Evolutionary conservation across 2,113 vertebrate genomes (phyloP), one percentile per base, ranked within the genome.

Genomic region (Centropristis striata): DNA sequence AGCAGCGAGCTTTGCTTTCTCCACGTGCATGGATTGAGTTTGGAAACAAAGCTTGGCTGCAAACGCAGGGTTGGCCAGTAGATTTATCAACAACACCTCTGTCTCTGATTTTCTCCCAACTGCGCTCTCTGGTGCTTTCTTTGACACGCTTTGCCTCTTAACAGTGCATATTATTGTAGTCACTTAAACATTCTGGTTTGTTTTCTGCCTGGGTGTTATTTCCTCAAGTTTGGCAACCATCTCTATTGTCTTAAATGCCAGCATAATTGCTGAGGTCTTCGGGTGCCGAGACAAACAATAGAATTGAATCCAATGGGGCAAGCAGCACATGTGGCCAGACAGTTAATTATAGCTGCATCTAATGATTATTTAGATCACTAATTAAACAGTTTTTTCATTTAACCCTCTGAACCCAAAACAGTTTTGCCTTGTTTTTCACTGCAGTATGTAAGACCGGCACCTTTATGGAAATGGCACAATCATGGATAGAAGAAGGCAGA

Each of bases 1-100:
- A 75, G 82, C 78, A 78, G 63, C 9, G 32, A 81, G 88, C 81
- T 91, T 92, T 83, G 84, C 88, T 84, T 87, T 79, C 76, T 88
- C 82, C 89, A 89, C 66, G 60, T 92, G 91, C 92, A 94, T 91
- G 90, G 86, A 75, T 77, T 89, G 83, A 88, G 57, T 86, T 85
- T 91, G 85, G 88, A 84, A 87, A 88, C 83, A 68, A 75, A 87
- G 91, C 88, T 73, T 90, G 87, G 86, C 84, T 77, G 80, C 65
- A 71, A 76, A 66, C 39, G 14, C 73, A 20, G 80, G 54, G 75
- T 84, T 81, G 85, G 81, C 8, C 61, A 73, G 55, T 50, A 58
- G 78, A 54, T 55, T 68, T 57, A 58, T 69, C 61, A 80, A 54
- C 75, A 49, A 60, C 68, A 23, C 61, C 39, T 37, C 18, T 71